A percentile compares a stretch with the other conserved stretches of the same genome.
Conservation (phyloP, 2,113 vertebrate genomes). For the Mustela nigripes region DNA sequence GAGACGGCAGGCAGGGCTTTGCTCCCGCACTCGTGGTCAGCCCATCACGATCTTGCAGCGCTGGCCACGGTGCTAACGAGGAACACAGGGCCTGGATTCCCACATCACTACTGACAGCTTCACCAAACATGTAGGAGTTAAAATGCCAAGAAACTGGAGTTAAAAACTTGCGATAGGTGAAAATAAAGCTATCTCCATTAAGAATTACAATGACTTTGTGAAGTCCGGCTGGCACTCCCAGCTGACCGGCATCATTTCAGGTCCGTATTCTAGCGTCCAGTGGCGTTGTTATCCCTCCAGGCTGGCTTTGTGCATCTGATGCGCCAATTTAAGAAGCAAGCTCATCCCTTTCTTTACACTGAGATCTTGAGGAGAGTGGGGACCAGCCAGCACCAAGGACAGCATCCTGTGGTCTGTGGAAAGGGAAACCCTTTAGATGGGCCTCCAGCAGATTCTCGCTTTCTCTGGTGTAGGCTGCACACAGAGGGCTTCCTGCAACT, state of each 20-base stretch:
- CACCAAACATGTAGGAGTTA: background rate
- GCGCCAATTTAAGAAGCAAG: slow-evolving; percentile 33
- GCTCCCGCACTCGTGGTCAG: background rate
- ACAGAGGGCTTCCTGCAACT: slow-evolving; percentile 9
- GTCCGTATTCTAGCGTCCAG: slow-evolving; percentile 29
- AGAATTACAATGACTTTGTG: slow-evolving; percentile 51
- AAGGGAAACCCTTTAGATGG: slow-evolving; percentile 5
- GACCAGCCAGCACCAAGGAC: slow-evolving; percentile 71
- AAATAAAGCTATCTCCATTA: slow-evolving; percentile 60
- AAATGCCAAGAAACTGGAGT: slow-evolving; percentile 58
- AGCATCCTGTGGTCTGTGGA: slow-evolving; percentile 31
- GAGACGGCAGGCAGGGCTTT: background rate
- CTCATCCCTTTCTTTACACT: background rate
- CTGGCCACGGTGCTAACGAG: background rate
- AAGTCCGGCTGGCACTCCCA: slow-evolving; percentile 55
- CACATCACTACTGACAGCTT: background rate
- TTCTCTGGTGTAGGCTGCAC: background rate
- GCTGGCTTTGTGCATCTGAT: slow-evolving; percentile 28
- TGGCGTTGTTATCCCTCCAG: background rate
- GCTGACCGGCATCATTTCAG: slow-evolving; percentile 10
- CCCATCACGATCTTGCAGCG: background rate
- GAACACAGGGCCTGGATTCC: background rate
- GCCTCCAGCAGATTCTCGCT: background rate
- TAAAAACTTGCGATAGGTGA: slow-evolving; percentile 27
- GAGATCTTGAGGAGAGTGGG: background rate